These are phyloP conservation scores for Herpailurus yagouaroundi DNA, from an alignment of 2,113 vertebrate species.

Conservation along the genomic window DNA sequence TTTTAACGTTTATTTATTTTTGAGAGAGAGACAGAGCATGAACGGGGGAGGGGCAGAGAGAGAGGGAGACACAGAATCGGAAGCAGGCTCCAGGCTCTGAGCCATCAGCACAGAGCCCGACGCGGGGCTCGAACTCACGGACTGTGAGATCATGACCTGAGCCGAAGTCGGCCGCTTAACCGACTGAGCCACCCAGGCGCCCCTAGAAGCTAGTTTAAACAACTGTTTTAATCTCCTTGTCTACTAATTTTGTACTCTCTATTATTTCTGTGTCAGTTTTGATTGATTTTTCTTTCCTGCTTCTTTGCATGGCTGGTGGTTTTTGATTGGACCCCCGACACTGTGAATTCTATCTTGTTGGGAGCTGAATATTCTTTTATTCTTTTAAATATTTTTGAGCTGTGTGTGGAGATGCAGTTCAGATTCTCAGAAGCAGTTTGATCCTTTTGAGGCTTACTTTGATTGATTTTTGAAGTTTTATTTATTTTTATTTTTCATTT, in stretches of 20 bases:
- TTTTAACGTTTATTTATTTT: too few species aligned
- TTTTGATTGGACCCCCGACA: neutral
- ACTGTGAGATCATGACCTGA: accelerated
- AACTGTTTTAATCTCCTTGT: neutral
- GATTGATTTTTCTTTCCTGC: neutral
- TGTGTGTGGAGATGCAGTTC: neutral
- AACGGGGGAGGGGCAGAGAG: too few species aligned
- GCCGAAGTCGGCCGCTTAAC: too few species aligned
- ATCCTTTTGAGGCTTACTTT: neutral
- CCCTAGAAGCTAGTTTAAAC: neutral
- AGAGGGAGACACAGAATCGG: too few species aligned
- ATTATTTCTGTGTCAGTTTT: neutral
- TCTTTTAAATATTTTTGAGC: neutral
- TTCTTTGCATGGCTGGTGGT: neutral
- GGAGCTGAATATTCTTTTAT: neutral
- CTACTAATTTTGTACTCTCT: neutral
- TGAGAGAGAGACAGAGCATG: too few species aligned
- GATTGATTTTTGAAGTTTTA: neutral
- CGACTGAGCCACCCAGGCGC: too few species aligned
- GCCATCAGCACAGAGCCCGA: too few species aligned
- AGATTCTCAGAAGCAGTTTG: neutral
- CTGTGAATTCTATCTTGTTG: neutral
- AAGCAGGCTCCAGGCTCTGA: too few species aligned
- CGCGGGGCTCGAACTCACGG: too few species aligned
- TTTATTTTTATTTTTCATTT: too few species aligned